Evolutionary conservation across 2,888 invertebrate genomes (phyloP), one percentile per base, ranked within the genome.

Genomic region (Matsumyia berberina): DNA sequence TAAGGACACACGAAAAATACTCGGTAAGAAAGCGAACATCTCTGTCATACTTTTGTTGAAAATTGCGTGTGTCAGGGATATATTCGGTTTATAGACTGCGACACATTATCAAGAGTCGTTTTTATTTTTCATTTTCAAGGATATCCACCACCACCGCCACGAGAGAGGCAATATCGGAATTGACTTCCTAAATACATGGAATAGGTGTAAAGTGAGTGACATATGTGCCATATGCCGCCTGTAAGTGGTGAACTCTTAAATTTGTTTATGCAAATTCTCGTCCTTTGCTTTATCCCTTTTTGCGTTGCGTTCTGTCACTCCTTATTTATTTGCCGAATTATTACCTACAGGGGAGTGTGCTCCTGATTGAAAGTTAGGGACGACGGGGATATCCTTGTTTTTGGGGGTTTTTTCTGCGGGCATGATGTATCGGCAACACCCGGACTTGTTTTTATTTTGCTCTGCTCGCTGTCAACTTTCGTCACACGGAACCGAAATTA

Each of bases 401-500:
- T 57, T n/a, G 24, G 35, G 33, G 9, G 8, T n/a, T n/a, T n/a
- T 69, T 55, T 19, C 12, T 31, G 31, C 8, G 15, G 44, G 9
- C n/a, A 31, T 57, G 37, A 57, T 57, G 74, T 66, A 74, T 58
- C 58, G 67, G 19, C 24, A 24, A 24, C 24, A 66, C 57, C 69
- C 42, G 51, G 31, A 15, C 29, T 60, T 49, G 29, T 46, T 55
- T 57, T 66, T 44, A 60, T 37, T 66, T 58, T 60, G n/a, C 33
- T 24, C 9, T 33, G 31, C 31, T 7, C 17, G n/a, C 24, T 69
- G 80, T 74, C 80, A 80, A 67, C 62, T 82, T 82, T 77, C 77
- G 72, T 77, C 77, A 78, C 78, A 83, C 78, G 73, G 49, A 67
- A 74, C 69, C 57, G 29, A 69, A 76, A 64, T 73, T 79, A 79